Evolutionary conservation across 2,888 invertebrate genomes (phyloP), one percentile per base, ranked within the genome.

Genomic region (Malachius bipustulatus): DNA sequence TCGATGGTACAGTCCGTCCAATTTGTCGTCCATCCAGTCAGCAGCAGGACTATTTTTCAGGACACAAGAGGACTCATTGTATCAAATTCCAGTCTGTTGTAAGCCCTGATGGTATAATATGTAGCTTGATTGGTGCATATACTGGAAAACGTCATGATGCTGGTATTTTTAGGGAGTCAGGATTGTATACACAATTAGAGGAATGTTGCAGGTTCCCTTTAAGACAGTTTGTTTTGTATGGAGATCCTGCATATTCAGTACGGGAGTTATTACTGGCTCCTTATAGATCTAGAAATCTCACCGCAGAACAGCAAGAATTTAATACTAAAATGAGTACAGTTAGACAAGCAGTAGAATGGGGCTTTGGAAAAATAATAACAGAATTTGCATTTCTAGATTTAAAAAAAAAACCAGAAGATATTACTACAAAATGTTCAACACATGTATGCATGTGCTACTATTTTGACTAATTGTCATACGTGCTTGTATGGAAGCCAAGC

Each of bases 81-180:
- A 16, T 44, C 3, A 41, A 43, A 31, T 44, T 34, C 28, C 45
- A 45, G 31, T 42, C 43, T 9, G 40, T 44, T 19, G 15, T 42
- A 30, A 32, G 35, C 30, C 44, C 45, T 26, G 45, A 46, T 44
- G 44, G 41, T 3, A 40, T 47, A 13, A 43, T 47, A 34, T 37
- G 34, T 2, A 44, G 38, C 30, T 26, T 46, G 30, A 43, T 34
- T 32, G 46, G 43, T 14, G 39, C 45, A 14, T 47, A 35, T 41
- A 35, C 29, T 16, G 45, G 40, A 15, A 32, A 40, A 13, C 27
- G 38, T 30, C 43, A 47, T 39, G 46, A 47, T 40, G 44, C 45
- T 16, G 40, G 36, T 15, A 40, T 41, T 13, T 41, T 26, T 9
- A 38, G 16, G 26, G 43, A 48, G 15, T 38, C 40, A 8, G 35